Percentiles rank a stretch among this genome's conserved stretches.
phyloP scores from a whole-genome alignment of 2,888 invertebrate genomes.

The Trisateles emortualis region DNA sequence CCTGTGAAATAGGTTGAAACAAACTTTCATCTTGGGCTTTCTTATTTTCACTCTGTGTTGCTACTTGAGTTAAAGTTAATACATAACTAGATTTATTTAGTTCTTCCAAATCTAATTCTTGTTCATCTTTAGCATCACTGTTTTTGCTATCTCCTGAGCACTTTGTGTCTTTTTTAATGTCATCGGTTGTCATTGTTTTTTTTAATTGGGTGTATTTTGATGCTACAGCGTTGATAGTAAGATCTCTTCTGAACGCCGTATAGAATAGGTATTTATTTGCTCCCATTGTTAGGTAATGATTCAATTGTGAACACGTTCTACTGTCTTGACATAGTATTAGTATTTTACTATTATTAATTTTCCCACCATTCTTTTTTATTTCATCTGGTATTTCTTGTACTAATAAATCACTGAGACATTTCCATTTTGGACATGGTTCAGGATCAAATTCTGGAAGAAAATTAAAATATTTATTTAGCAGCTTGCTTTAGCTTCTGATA shows the following conservation, averaged over 20 bases:
- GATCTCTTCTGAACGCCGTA: slow-evolving; percentile 87
- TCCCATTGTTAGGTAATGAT: slow-evolving; percentile 89
- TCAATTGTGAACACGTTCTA: slow-evolving; percentile 93
- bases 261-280: slow-evolving; percentile 88
- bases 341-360: slow-evolving; percentile 88
- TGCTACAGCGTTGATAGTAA: slow-evolving; percentile 87
- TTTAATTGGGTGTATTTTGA: slow-evolving; percentile 77
- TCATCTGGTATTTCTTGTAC: slow-evolving; percentile 93
- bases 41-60: slow-evolving; percentile 47
- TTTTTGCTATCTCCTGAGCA: slow-evolving; percentile 39
- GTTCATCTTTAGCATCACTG: slow-evolving; percentile 50
- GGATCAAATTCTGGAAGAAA: slow-evolving; percentile 92
- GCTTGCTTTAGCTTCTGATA: too few species aligned
- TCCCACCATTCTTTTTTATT: slow-evolving; percentile 82
- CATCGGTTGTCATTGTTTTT: slow-evolving; percentile 48
- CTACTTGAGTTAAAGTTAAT: slow-evolving; percentile 89
- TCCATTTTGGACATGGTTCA: slow-evolving; percentile 97
- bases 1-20: slow-evolving; percentile 90
- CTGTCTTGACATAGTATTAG: slow-evolving; percentile 95
- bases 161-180: slow-evolving; percentile 46
- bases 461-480: too few species aligned
- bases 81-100: slow-evolving; percentile 89
- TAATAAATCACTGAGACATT: slow-evolving; percentile 92
- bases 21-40: slow-evolving; percentile 62
- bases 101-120: slow-evolving; percentile 70